A percentile compares a stretch with the other conserved stretches of the same genome.
Evolutionary conservation across 2,797 vertebrate species (phyloP).

Genomic region (Adelosebastes latens): DNA sequence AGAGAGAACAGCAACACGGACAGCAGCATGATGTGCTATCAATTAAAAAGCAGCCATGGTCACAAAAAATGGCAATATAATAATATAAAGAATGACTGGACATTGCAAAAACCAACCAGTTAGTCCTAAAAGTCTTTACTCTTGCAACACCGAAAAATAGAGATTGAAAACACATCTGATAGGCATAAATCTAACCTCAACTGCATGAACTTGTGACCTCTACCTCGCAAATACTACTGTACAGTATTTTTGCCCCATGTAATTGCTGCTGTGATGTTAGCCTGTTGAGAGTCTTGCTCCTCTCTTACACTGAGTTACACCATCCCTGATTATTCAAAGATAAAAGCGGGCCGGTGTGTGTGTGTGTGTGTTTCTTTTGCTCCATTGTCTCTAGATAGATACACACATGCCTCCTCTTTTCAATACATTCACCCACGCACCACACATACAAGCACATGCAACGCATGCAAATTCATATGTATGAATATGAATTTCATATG

Average conservation of each 20-base stretch:
- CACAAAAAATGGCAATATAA: not conserved
- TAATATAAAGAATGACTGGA: not conserved
- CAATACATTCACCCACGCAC: not conserved
- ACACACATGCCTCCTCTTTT: not conserved
- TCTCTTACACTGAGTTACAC: slow-evolving; percentile 36
- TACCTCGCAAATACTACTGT: not conserved
- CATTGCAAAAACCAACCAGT: not conserved
- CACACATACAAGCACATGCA: not conserved
- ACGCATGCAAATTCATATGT: not conserved
- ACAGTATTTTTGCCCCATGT: not conserved
- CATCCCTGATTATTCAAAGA: slow-evolving; percentile 40
- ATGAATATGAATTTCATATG: too few species aligned
- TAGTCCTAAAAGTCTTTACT: not conserved
- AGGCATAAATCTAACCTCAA: not conserved
- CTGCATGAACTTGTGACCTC: not conserved
- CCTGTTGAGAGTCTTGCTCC: slow-evolving; percentile 12
- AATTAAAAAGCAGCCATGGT: not conserved
- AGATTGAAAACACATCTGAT: not conserved
- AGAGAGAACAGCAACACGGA: not conserved
- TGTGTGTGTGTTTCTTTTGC: not conserved
- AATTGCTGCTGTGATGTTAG: not conserved
- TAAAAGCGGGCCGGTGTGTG: not conserved
- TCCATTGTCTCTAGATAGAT: not conserved
- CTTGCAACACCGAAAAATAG: not conserved
- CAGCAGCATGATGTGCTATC: not conserved